These are phyloP conservation scores for Thunnus maccoyii DNA, from an alignment of 2,113 vertebrate genomes.

Conservation along the genomic window DNA sequence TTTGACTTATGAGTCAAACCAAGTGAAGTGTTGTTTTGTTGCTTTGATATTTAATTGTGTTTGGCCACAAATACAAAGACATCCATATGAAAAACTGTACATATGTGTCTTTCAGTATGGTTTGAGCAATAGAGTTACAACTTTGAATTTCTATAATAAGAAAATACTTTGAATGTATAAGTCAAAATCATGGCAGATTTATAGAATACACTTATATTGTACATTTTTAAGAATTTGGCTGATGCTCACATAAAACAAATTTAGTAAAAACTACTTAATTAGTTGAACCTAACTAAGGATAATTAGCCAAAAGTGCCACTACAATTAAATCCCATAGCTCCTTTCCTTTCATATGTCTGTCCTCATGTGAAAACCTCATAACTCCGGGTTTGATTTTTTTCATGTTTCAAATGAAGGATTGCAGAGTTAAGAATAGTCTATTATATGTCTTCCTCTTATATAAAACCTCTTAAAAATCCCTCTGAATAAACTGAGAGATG, in stretches of 20 bases:
- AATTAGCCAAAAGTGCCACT: neutral
- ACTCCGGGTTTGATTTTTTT: neutral
- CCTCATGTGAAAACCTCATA: slow-evolving; percentile 23
- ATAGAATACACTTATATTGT: neutral
- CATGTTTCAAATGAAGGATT: neutral
- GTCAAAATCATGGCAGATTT: neutral
- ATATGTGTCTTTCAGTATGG: neutral
- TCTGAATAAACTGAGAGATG: too few species aligned
- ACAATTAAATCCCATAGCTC: neutral
- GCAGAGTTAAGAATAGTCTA: too few species aligned
- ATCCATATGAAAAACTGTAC: neutral
- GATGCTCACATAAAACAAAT: neutral
- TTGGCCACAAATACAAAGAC: neutral
- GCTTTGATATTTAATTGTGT: slow-evolving; percentile 15
- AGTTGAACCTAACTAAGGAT: neutral
- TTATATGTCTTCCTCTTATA: too few species aligned
- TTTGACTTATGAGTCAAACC: slow-evolving; percentile 48
- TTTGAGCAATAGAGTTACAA: neutral
- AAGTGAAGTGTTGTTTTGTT: slow-evolving; percentile 35
- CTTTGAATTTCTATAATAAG: neutral
- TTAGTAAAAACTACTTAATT: too few species aligned
- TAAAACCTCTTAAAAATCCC: too few species aligned
- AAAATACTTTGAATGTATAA: neutral
- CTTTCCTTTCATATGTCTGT: neutral
- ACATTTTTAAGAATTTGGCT: neutral